These are phyloP conservation scores for Myopa tessellatipennis DNA, from an alignment of 2,888 invertebrate species.

Conservation along the genomic window DNA sequence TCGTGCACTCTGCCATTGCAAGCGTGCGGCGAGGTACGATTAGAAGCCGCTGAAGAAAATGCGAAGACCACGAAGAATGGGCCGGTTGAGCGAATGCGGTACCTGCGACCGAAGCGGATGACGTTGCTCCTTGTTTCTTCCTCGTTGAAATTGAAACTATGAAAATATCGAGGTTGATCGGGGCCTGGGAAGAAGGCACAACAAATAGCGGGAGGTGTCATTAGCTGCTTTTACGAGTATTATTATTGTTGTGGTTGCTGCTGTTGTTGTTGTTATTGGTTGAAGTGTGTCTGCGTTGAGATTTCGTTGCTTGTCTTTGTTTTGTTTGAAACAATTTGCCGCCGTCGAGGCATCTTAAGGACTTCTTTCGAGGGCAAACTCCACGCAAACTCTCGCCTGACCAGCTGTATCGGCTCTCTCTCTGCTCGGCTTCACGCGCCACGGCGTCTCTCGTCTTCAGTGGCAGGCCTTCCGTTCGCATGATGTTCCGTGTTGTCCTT, in stretches of 20 bases:
- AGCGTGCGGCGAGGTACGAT: not conserved
- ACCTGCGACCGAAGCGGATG: not conserved
- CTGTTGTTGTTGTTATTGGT: conserved; percentile 6
- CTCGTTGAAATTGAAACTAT: conserved; percentile 15
- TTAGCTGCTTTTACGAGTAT: not conserved
- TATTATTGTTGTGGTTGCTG: not conserved
- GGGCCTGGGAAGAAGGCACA: not conserved
- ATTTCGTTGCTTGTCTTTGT: not conserved
- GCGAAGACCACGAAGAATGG: not conserved
- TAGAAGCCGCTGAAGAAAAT: not conserved
- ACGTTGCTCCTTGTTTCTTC: not conserved
- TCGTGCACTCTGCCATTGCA: not conserved
- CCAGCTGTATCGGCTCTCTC: conserved; percentile 24
- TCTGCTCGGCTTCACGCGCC: conserved; percentile 18
- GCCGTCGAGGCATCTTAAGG: too few species aligned
- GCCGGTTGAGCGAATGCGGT: too few species aligned
- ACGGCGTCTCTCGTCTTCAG: not conserved
- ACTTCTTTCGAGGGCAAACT: too few species aligned
- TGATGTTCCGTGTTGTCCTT: conserved; percentile 27
- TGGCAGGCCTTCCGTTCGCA: not conserved
- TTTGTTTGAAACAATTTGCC: too few species aligned
- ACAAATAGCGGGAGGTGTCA: conserved; percentile 37
- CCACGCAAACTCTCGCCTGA: not conserved
- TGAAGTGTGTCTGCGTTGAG: not conserved
- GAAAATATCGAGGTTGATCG: conserved; percentile 11